phyloP scores from a whole-genome alignment of 2,113 vertebrate genomes.

The Menura novaehollandiae region DNA sequence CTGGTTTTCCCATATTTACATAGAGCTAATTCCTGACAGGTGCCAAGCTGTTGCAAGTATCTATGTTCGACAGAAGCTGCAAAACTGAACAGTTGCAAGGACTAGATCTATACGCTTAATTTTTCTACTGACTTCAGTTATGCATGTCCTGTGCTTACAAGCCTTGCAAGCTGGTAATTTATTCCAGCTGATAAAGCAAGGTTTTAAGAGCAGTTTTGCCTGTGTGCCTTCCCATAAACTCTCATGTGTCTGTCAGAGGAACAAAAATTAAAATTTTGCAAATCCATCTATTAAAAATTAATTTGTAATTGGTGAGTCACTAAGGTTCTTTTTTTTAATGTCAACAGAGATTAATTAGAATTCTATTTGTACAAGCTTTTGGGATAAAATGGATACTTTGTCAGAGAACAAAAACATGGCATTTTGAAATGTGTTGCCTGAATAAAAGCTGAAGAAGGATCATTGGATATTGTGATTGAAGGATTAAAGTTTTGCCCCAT shows the following conservation, averaged over 20 bases:
- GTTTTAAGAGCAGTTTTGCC: background rate
- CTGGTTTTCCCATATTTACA: background rate
- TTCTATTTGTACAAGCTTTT: background rate
- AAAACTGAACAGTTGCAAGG: background rate
- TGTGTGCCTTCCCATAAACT: background rate
- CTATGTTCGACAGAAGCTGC: background rate
- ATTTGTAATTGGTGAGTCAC: background rate
- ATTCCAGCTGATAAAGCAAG: background rate
- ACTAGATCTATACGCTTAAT: background rate
- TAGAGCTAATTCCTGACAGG: background rate
- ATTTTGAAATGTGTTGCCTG: background rate
- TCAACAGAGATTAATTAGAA: background rate
- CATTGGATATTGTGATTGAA: background rate
- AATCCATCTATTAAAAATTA: background rate
- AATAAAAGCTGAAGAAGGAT: background rate
- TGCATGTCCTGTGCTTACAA: background rate
- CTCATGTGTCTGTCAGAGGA: background rate
- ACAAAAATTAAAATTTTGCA: background rate
- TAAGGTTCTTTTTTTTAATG: background rate
- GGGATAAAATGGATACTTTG: background rate
- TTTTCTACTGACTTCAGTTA: background rate
- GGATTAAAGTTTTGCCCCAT: background rate
- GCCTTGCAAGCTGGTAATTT: background rate
- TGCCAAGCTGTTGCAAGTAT: background rate
- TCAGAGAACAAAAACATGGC: background rate